Evolutionary conservation across 2,113 vertebrate species (phyloP).

Genomic region (Aphyosemion australe): DNA sequence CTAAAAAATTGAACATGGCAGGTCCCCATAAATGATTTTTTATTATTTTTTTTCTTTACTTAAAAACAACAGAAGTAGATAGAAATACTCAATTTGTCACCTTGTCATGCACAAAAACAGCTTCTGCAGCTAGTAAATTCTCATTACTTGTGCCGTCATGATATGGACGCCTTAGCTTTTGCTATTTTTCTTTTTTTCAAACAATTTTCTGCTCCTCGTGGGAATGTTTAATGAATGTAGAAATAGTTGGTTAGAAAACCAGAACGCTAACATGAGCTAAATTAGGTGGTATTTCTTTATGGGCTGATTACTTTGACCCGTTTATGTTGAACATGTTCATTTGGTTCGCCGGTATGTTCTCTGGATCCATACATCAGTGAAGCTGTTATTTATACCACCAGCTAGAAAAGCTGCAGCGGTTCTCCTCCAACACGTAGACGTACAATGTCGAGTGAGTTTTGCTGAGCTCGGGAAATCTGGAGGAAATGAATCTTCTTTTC

Average conservation of each 20-base stretch:
- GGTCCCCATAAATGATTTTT: no score
- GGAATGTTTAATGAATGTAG: neutral
- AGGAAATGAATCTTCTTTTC: neutral
- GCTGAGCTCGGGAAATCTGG: neutral
- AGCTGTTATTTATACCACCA: neutral
- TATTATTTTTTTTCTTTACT: no score
- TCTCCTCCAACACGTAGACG: neutral
- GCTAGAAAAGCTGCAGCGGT: neutral
- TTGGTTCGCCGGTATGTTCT: neutral
- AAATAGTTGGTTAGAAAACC: neutral
- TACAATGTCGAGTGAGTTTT: neutral
- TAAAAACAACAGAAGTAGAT: no score
- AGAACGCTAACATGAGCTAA: neutral
- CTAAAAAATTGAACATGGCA: no score
- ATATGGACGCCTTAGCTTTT: neutral
- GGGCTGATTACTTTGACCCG: neutral
- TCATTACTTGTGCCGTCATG: neutral
- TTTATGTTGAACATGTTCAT: conserved; percentile 9
- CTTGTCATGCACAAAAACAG: neutral
- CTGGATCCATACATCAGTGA: neutral
- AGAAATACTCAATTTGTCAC: neutral
- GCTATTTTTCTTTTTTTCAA: neutral
- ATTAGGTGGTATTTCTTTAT: neutral
- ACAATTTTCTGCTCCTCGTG: neutral
- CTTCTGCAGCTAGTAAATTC: neutral